Evolutionary conservation across 2,888 invertebrate genomes (phyloP).

Genomic region (Ophioninae sp.): DNA sequence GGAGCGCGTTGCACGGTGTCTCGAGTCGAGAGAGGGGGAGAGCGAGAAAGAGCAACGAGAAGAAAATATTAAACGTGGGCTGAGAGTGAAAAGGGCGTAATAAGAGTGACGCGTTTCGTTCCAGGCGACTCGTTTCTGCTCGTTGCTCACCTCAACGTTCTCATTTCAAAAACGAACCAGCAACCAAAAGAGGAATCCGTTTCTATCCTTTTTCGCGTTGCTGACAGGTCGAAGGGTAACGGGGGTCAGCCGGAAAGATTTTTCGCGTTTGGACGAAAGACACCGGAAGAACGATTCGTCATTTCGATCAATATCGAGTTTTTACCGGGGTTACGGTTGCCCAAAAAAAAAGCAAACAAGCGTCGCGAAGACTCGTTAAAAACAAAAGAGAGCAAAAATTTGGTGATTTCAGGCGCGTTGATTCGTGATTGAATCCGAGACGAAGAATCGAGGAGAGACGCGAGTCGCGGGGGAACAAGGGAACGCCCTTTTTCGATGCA

Average conservation of each 20-base stretch:
- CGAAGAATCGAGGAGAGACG: not conserved
- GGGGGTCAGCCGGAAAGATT: not conserved
- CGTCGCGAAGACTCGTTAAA: too few relatives aligned
- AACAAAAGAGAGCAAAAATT: too few relatives aligned
- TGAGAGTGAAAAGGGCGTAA: conserved; percentile 20
- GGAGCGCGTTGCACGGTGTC: conserved; percentile 34
- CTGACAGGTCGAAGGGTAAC: not conserved
- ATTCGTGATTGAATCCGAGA: not conserved
- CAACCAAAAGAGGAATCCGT: conserved; percentile 5
- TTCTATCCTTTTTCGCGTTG: not conserved
- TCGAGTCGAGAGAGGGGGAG: conserved; percentile 37
- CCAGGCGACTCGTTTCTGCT: not conserved
- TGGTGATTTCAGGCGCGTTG: too few relatives aligned
- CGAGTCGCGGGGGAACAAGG: not conserved
- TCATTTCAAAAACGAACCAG: conserved; percentile 2
- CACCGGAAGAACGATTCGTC: not conserved
- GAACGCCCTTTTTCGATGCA: not conserved
- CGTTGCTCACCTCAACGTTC: not conserved
- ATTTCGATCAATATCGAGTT: conserved; percentile 10
- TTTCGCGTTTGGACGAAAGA: not conserved
- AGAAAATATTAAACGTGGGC: conserved; percentile 22
- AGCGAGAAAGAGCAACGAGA: conserved; percentile 25
- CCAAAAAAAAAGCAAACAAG: too few relatives aligned
- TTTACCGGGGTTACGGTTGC: not conserved
- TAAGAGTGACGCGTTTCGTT: not conserved